Base-by-base conservation (phyloP, 2,797 vertebrate genomes). In the Hozukius guyotensis region DNA sequence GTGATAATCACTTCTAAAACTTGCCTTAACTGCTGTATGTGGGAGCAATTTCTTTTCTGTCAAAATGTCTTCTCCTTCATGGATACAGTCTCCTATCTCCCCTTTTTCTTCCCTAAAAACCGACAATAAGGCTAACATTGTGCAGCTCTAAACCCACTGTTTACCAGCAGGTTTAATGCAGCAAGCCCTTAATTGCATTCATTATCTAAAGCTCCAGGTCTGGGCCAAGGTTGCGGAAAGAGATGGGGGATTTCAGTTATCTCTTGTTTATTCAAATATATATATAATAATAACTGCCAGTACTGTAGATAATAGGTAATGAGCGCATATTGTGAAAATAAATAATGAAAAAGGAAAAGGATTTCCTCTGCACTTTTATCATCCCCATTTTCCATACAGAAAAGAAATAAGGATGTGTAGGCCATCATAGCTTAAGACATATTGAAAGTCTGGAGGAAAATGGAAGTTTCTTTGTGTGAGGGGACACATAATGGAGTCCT, bases 151-250 rank as follows among this genome's bases (percentile, higher is more conserved):
- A 95, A 92, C 76, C 88, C 77, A 85, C 87, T 93, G 92, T 93
- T 95, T 94, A 94, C 94, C 87, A 88, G 79, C 87, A 89, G 90
- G 87, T 94, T 95, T 94, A 94, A 93, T 93, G 88, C 91, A 88
- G 89, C 87, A 72, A 87, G 85, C 75, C 89, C 89, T 94, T 95
- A 95, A 96, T 96, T 96, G 94, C 94, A 94, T 95, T 94, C 93
- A 95, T 96, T 95, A 96, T 96, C 95, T 94, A 93, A 93, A 92
- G 90, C 90, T 90, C 88, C 93, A 95, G 94, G 92, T 94, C 91
- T 86, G 90, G 87, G 92, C 89, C 93, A 93, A 93, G 91, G 93
- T 93, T 92, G 83, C 70, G 27, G 86, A 72, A 88, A 91, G 80
- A 92, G 93, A 95, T 94, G 92, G 75, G 93, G 95, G 93, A 94